phyloP scores from a whole-genome alignment of 1,140 invertebrate species.

The Zaprionus tsacasi region DNA sequence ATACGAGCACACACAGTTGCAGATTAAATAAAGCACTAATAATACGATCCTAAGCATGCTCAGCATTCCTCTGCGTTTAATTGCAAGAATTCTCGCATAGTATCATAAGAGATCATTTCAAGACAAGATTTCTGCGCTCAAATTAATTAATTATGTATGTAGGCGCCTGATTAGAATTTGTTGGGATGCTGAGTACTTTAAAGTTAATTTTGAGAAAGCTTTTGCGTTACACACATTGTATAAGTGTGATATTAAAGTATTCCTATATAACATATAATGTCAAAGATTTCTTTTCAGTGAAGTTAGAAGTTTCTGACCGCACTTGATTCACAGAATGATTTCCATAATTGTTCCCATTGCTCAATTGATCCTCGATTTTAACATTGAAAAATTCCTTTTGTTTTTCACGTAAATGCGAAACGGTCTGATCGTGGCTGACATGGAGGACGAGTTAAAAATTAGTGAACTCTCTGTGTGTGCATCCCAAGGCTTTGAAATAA shows the following conservation, averaged over 20 bases:
- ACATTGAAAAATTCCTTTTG: conserved; percentile 64
- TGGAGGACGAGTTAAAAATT: conserved; percentile 63
- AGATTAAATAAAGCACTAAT: conserved; percentile 7
- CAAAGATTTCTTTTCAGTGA: no score
- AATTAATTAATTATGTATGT: neutral
- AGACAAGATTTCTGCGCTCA: neutral
- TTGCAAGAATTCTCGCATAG: neutral
- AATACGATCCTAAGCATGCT: conserved; percentile 3
- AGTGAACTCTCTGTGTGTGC: conserved; percentile 40
- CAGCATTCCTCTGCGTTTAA: neutral
- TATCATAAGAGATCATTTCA: neutral
- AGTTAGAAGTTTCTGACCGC: neutral
- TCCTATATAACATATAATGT: no score
- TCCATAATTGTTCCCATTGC: conserved; percentile 72
- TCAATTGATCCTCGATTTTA: conserved; percentile 50
- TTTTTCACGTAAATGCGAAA: conserved; percentile 33
- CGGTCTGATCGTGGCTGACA: conserved; percentile 34
- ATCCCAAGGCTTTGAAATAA: conserved; percentile 65
- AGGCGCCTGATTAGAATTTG: neutral
- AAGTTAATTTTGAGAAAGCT: neutral
- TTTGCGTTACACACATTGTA: neutral
- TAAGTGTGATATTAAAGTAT: no score
- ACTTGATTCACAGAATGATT: conserved; percentile 4
- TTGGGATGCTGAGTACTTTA: neutral
- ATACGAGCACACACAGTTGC: neutral